Percentiles rank a stretch among this genome's conserved stretches.
These are phyloP conservation scores for Otus scops DNA, from an alignment of 2,797 vertebrate species.

Conservation along the genomic window DNA sequence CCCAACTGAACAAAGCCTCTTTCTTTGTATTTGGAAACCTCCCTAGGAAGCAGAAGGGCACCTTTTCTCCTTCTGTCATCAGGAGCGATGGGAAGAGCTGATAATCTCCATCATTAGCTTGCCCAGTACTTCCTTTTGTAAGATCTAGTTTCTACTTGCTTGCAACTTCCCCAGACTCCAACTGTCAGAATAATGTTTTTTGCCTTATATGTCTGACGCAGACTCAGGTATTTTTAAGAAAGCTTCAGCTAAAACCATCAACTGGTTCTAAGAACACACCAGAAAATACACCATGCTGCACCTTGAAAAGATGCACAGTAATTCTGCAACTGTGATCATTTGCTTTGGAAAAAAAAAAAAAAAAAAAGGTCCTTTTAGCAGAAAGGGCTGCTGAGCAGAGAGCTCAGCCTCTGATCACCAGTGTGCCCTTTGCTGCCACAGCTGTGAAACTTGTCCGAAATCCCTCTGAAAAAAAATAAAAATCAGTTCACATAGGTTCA, in stretches of 20 bases:
- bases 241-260: neutral
- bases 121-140: neutral
- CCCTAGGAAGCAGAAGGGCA: conserved; percentile 16
- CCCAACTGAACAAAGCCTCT: neutral
- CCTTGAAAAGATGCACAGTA: neutral
- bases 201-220: neutral
- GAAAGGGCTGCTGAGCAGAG: neutral
- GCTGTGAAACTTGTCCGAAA: neutral
- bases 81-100: neutral
- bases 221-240: neutral
- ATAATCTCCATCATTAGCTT: neutral
- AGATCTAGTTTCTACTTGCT: conserved; percentile 45
- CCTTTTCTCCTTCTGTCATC: conserved; percentile 25
- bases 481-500: neutral
- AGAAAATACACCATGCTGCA: neutral
- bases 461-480: neutral
- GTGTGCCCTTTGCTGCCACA: neutral
- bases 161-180: neutral
- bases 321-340: neutral
- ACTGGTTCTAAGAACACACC: neutral
- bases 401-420: neutral
- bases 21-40: neutral
- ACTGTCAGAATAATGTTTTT: neutral
- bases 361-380: neutral
- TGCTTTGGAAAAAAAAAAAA: neutral